phyloP scores from a whole-genome alignment of 1,140 invertebrate genomes.

The Drosophila busckii region DNA sequence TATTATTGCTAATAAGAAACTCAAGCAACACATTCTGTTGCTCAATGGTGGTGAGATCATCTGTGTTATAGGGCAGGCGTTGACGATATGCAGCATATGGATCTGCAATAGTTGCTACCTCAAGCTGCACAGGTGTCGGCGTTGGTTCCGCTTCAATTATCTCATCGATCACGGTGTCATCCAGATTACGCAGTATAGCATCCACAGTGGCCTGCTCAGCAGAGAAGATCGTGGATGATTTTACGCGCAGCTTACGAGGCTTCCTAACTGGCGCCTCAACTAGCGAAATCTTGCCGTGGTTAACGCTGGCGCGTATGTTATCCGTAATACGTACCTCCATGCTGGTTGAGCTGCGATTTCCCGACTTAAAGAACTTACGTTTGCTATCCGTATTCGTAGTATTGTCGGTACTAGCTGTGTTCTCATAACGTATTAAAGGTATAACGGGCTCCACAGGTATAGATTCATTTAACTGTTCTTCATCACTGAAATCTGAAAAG shows the following conservation, averaged over 20 bases:
- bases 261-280: constrained; percentile 39
- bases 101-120: constrained; percentile 10
- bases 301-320: constrained; percentile 63
- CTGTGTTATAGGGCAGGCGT: constrained; percentile 60
- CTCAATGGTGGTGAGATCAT: constrained; percentile 53
- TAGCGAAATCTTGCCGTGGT: constrained; percentile 57
- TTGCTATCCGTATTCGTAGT: constrained; percentile 7
- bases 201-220: constrained; percentile 72
- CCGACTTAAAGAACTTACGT: constrained; percentile 72
- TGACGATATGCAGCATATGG: constrained; percentile 44
- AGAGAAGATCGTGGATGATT: constrained; percentile 57
- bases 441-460: constrained; percentile 49
- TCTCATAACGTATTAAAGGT: constrained; percentile 50
- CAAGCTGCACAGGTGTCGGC: neutral
- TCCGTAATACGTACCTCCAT: constrained; percentile 71
- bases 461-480: constrained; percentile 10
- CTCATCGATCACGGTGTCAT: constrained; percentile 59
- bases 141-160: constrained; percentile 37
- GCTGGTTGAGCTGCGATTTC: constrained; percentile 44
- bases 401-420: constrained; percentile 3
- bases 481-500: constrained; percentile 57
- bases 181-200: constrained; percentile 61
- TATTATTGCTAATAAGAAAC: constrained; percentile 68
- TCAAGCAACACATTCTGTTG: constrained; percentile 63
- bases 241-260: constrained; percentile 42